Percentiles rank a stretch among this genome's conserved stretches.
phyloP scores from a whole-genome alignment of 2,888 invertebrate genomes.

The Sarcophaga subvicina region DNA sequence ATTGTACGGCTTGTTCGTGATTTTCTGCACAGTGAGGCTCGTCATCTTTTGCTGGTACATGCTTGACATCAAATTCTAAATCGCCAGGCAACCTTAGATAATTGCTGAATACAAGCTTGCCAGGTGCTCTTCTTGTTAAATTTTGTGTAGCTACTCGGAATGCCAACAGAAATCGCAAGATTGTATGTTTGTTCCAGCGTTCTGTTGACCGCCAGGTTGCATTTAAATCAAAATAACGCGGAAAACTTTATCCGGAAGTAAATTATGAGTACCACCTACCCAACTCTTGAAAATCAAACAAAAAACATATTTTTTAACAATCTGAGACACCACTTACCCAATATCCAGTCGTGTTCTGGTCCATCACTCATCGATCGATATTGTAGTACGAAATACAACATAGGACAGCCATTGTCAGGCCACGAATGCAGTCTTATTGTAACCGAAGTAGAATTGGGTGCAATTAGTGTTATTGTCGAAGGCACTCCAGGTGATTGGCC shows the following conservation, averaged over 20 bases:
- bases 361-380: slow-evolving; percentile 84
- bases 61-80: too few relatives aligned
- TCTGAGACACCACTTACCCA: slow-evolving; percentile 82
- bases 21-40: too few relatives aligned
- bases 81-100: too few relatives aligned
- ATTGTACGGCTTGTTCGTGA: too few relatives aligned
- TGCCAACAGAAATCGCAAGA: too few relatives aligned
- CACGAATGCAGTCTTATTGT: slow-evolving; percentile 86
- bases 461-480: slow-evolving; percentile 84
- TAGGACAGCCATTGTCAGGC: slow-evolving; percentile 89
- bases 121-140: too few relatives aligned
- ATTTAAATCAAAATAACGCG: not conserved
- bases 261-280: not conserved
- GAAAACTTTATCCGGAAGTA: not conserved
- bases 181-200: too few relatives aligned
- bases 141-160: too few relatives aligned
- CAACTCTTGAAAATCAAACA: too few relatives aligned
- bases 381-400: slow-evolving; percentile 87
- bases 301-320: too few relatives aligned
- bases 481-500: slow-evolving; percentile 88
- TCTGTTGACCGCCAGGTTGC: not conserved
- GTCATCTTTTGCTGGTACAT: too few relatives aligned
- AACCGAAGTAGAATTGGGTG: slow-evolving; percentile 88
- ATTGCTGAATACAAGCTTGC: too few relatives aligned
- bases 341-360: slow-evolving; percentile 86